Percentiles rank a stretch among this genome's conserved stretches.
phyloP scores from a whole-genome alignment of 2,888 invertebrate species.

The Hybos culiciformis region DNA sequence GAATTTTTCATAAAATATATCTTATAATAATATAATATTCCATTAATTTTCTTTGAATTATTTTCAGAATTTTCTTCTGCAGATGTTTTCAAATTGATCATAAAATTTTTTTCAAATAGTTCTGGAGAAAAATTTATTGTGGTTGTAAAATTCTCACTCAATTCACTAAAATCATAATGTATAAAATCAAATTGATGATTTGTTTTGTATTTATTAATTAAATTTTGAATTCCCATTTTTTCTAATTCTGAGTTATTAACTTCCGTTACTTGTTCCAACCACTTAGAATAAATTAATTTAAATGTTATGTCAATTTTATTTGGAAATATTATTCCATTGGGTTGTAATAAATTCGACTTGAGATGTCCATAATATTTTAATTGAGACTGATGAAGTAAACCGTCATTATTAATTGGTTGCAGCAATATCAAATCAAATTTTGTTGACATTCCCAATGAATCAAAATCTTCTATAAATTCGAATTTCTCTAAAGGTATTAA shows the following conservation, averaged over 20 bases:
- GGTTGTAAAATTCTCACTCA: constrained; percentile 9
- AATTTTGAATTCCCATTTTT: constrained; percentile 5
- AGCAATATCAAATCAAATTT: constrained; percentile 13
- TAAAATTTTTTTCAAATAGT: constrained; percentile 6
- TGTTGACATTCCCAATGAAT: constrained; percentile 1
- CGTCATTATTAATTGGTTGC: constrained; percentile 11
- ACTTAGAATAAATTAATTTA: constrained; percentile 11
- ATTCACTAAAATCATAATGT: constrained; percentile 8
- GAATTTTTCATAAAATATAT: constrained; percentile 10
- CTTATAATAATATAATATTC: constrained; percentile 13
- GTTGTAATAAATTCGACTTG: constrained; percentile 3
- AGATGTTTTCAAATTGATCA: constrained; percentile 9
- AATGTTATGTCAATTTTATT: constrained; percentile 10
- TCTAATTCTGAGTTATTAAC: constrained; percentile 6
- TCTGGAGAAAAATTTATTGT: constrained; percentile 10
- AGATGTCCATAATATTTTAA: constrained; percentile 11
- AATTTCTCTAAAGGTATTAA: constrained; percentile 8
- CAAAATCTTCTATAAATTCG: constrained; percentile 11
- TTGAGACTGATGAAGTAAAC: constrained; percentile 9
- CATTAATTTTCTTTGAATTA: constrained; percentile 8
- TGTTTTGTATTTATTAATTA: constrained; percentile 11
- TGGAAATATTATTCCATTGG: constrained; percentile 11
- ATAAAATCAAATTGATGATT: constrained; percentile 12
- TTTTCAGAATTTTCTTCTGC: not conserved
- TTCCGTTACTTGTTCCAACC: constrained; percentile 10